Evolutionary conservation across 2,113 vertebrate species (phyloP).

Genomic region (Phrynosoma platyrhinos): DNA sequence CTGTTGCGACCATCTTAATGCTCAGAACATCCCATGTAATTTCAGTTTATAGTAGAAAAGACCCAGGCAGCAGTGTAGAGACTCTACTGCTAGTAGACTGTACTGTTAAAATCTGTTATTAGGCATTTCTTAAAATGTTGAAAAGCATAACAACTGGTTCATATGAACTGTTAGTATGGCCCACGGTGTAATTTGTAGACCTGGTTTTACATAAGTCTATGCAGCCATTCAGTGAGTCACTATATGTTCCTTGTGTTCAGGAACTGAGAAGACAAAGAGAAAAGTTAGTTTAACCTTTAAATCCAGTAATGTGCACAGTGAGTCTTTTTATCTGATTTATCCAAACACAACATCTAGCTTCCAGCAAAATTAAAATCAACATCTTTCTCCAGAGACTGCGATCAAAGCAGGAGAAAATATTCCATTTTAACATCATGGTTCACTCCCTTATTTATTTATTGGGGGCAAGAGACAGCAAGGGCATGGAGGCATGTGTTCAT

Average conservation of each 20-base stretch:
- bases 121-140: neutral
- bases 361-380: conserved; percentile 71
- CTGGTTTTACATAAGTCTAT: neutral
- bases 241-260: conserved; percentile 46
- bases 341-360: conserved; percentile 69
- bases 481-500: neutral
- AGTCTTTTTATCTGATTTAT: conserved; percentile 72
- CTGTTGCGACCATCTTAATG: neutral
- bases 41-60: neutral
- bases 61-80: no score
- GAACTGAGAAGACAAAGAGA: conserved; percentile 58
- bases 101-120: neutral
- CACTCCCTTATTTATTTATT: conserved; percentile 47
- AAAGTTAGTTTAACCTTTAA: conserved; percentile 70
- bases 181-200: neutral
- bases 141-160: neutral
- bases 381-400: conserved; percentile 72
- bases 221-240: neutral
- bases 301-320: conserved; percentile 71
- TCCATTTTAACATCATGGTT: conserved; percentile 62
- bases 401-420: conserved; percentile 72
- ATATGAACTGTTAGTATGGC: neutral
- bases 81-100: neutral
- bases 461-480: conserved; percentile 27
- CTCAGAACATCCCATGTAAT: neutral